Base-by-base conservation (phyloP, 2,888 invertebrate genomes). In the Cistogaster globosa region DNA sequence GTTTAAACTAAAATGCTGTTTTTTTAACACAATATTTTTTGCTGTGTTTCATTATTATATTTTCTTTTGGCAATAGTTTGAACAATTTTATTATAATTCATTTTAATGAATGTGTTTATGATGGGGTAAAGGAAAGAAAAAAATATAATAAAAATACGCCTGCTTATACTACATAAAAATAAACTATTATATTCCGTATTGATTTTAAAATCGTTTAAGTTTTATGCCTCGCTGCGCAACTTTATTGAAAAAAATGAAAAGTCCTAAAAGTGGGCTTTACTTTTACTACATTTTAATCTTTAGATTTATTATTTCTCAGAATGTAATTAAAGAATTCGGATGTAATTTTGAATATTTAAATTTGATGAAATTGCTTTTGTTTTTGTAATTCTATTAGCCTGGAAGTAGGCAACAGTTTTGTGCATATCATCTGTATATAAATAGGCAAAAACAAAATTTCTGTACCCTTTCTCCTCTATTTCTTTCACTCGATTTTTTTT, bases 1-100 rank as follows among this genome's bases (percentile, higher is more conserved):
- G 51, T 53, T 26, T 26, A 38, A 76, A 67, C 71, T 60, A 60
- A 71, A 58, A 9, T 77, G 53, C 26, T 53, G 38, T 14, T 58
- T 16, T 72, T 72, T 36, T 51, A n/a, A 12, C 22, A 6, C 18
- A 38, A 22, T 62, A 32, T 60, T 8, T 26, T 60, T 53, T 62
- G n/a, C 18, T n/a, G 8, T 26, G n/a, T 53, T 62, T 69, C 32
- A n/a, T n/a, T n/a, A n/a, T n/a, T n/a, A n/a, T n/a, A n/a, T 55
- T 16, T 42, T 42, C 2, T 69, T 51, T 80, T 80, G 74, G 80
- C 80, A 80, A 67, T 45, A 62, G 67, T 68, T 79, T 18, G 18
- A 36, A 72, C 57, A 58, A 65, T 79, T 79, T 38, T 42, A 42
- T 67, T 67, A 80, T 80, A 80, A 80, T 74, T 80, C 60, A 80